Base-by-base conservation (phyloP, 1,140 invertebrate genomes). In the Nylanderia fulva region DNA sequence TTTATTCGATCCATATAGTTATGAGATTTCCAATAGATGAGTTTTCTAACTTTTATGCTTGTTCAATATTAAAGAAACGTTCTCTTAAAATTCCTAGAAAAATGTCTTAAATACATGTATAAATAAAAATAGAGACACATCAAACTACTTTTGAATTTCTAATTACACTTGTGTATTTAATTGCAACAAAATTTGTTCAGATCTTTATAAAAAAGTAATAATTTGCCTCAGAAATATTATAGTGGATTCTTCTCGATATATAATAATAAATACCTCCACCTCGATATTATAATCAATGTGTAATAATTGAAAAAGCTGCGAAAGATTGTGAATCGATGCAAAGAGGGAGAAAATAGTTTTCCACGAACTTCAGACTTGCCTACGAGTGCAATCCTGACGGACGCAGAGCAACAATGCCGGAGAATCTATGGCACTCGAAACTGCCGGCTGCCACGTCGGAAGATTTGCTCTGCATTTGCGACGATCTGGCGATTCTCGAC, bases 381-480 rank as follows among this genome's bases (percentile, higher is more conserved):
- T n/a, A 39, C 58, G 56, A 33, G n/a, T 27, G 39, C 54, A 29
- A 18, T 58, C 21, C 33, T 42, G 54, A 7, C 11, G 24, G n/a
- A 15, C n/a, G 52, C 56, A 6, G 21, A 79, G 61, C 42, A 79
- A 68, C 75, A 79, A 79, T 68, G 29, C 42, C n/a, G 42, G 61
- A 27, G 61, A 79, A 68, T 79, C 61, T 29, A 21, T 36, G 42
- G 21, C 61, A 66, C 61, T 79, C 42, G 42, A 79, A 79, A 79
- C 75, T 79, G 66, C 61, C 75, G 61, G 61, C 11, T 21, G 60
- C 75, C 29, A 77, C 60, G n/a, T 42, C 75, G 42, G 61, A 79
- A 79, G 75, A 79, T 79, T 79, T 66, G 42, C 61, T 6, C 66
- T 42, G 29, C 61, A 39, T 79, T 79, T 68, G 61, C 42, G 21